Evolutionary conservation across 2,888 invertebrate species (phyloP).

Genomic region (Limnephilus rhombicus): DNA sequence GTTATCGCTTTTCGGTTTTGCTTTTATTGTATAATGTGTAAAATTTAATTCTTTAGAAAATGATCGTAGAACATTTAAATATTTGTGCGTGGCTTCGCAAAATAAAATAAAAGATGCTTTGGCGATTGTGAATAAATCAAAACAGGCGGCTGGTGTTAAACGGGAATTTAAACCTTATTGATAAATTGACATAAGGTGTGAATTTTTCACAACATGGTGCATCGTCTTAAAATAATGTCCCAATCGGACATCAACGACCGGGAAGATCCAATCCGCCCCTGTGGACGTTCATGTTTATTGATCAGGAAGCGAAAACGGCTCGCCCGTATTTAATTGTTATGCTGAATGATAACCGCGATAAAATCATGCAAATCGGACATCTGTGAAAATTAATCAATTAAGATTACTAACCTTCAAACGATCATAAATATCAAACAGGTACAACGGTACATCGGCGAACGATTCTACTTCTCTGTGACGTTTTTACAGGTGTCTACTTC

Average conservation of each 20-base stretch:
- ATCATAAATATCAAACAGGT: slow-evolving; percentile 5
- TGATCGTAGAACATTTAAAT: too few species aligned
- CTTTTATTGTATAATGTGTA: too few species aligned
- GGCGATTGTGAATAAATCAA: too few species aligned
- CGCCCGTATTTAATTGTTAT: slow-evolving; percentile 50
- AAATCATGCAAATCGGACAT: slow-evolving; percentile 45
- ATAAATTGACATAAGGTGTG: too few species aligned
- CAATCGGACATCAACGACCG: background rate
- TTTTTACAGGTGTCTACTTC: background rate
- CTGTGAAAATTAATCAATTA: slow-evolving; percentile 47
- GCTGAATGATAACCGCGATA: slow-evolving; percentile 47
- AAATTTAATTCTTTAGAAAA: too few species aligned
- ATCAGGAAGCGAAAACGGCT: slow-evolving; percentile 69
- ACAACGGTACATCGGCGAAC: background rate
- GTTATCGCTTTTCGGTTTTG: too few species aligned
- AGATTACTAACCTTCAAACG: slow-evolving; percentile 37
- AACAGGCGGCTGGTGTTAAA: too few species aligned
- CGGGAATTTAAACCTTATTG: too few species aligned
- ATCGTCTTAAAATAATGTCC: background rate
- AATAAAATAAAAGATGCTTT: too few species aligned
- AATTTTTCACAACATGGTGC: too few species aligned
- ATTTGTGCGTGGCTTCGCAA: too few species aligned
- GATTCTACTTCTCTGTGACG: background rate
- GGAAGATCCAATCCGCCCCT: background rate
- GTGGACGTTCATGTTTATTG: slow-evolving; percentile 44